Base-by-base conservation (phyloP, 2,888 invertebrate genomes). In the Cepaea hortensis region DNA sequence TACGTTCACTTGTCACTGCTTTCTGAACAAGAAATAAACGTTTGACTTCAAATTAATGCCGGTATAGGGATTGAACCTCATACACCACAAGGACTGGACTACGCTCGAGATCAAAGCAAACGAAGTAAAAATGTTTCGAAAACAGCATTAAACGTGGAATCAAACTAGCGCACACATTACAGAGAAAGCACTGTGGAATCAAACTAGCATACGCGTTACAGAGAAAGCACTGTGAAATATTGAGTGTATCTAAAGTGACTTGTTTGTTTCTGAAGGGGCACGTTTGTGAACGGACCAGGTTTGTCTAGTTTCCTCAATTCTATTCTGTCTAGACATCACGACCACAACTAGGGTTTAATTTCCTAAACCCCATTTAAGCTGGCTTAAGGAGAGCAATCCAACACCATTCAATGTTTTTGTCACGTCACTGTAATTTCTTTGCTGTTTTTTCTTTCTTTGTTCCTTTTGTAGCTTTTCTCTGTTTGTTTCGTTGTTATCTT, bases 251-350 rank as follows among this genome's bases (percentile, higher is more conserved):
- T 46, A 35, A 35, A 35, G 35, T 35, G 18, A 9, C 15, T 46
- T 55, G 18, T 76, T 76, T 50, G 18, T 68, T 62, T 79, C 35
- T 79, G 23, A 62, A 0, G 18, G 6, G 3, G 23, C 79, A 5
- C 55, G 79, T 62, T 79, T 13, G 15, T 62, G 35, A 79, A 18
- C 15, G 62, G 15, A 6, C 62, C n/a, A 6, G 3, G 18, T 62
- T 79, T 62, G 62, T 79, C 62, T 79, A 35, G 79, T 23, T 62
- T 61, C 62, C 23, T 61, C 4, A 13, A 46, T 50, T 77, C n/a
- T 77, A 1, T 55, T 3, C 55, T 76, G 77, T 77, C 77, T 79
- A 79, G 79, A 79, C 79, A 3, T n/a, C 62, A 55, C 11, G 77
- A n/a, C 20, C 77, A 9, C 23, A 1, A 55, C 20, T 55, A 7